Evolutionary conservation across 2,888 invertebrate species (phyloP).

Genomic region (Andrena hattorfiana): DNA sequence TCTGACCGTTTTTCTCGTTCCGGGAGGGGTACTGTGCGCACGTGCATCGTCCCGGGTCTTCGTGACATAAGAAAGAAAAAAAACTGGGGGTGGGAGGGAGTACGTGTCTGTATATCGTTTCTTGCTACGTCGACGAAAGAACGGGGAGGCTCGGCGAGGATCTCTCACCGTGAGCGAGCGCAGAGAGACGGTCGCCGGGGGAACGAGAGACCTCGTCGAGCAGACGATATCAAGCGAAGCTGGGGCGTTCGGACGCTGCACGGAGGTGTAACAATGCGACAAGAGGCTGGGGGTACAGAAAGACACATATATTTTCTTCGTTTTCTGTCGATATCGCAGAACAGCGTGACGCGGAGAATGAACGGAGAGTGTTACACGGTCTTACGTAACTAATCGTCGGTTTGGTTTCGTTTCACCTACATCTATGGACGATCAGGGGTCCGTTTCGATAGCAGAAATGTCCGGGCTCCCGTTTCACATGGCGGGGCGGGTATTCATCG

Average conservation of each 20-base stretch:
- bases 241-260: constrained; percentile 23
- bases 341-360: constrained; percentile 9
- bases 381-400: constrained; percentile 28
- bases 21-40: constrained; percentile 7
- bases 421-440: background rate
- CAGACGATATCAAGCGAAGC: background rate
- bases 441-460: background rate
- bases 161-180: constrained; percentile 26
- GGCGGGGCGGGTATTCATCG: constrained; percentile 41
- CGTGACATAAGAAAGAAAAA: constrained; percentile 20
- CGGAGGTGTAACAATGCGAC: constrained; percentile 24
- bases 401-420: background rate
- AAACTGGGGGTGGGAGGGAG: background rate
- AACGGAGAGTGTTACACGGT: constrained; percentile 21
- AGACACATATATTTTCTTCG: constrained; percentile 42
- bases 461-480: constrained; percentile 3
- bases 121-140: background rate
- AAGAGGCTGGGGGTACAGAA: constrained; percentile 37
- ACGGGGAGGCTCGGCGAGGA: constrained; percentile 28
- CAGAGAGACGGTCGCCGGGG: constrained; percentile 1
- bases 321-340: constrained; percentile 27
- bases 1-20: constrained; percentile 21
- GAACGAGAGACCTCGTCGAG: background rate
- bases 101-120: background rate
- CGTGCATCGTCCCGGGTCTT: constrained; percentile 48